Evolutionary conservation across 2,113 vertebrate genomes (phyloP).

Genomic region (Tragelaphus imberbis): DNA sequence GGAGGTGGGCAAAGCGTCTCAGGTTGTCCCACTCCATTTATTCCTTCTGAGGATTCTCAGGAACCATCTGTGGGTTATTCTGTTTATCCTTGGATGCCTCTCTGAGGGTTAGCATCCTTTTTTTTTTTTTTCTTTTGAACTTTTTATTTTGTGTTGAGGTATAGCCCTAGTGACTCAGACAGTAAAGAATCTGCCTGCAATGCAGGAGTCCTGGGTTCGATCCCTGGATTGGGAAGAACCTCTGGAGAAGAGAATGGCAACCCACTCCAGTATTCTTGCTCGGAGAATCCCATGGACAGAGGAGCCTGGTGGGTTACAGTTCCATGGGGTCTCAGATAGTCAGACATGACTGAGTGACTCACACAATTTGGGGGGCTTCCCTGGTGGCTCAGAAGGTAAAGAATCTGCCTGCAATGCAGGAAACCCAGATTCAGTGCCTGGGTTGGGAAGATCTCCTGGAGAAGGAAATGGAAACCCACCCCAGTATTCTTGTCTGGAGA

Average conservation of each 20-base stretch:
- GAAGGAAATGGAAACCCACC: background rate
- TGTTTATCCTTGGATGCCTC: background rate
- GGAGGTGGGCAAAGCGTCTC: background rate
- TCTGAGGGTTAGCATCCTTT: background rate
- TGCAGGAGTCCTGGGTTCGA: background rate
- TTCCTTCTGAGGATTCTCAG: background rate
- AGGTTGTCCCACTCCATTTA: background rate
- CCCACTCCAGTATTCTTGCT: background rate
- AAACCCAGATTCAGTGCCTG: background rate
- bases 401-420: background rate
- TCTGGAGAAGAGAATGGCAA: background rate
- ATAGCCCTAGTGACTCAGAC: background rate
- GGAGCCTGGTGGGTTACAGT: background rate
- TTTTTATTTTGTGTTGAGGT: background rate
- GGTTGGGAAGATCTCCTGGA: background rate
- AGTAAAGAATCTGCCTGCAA: background rate
- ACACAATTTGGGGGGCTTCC: background rate
- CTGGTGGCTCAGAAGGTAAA: background rate
- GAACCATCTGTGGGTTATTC: background rate
- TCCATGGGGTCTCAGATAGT: background rate
- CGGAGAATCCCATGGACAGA: background rate
- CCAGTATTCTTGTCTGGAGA: background rate
- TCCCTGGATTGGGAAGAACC: rapidly evolving
- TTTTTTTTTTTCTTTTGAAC: background rate
- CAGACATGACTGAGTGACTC: background rate